Evolutionary conservation across 2,113 vertebrate genomes (phyloP).

Genomic region (Sinocyclocheilus grahami): DNA sequence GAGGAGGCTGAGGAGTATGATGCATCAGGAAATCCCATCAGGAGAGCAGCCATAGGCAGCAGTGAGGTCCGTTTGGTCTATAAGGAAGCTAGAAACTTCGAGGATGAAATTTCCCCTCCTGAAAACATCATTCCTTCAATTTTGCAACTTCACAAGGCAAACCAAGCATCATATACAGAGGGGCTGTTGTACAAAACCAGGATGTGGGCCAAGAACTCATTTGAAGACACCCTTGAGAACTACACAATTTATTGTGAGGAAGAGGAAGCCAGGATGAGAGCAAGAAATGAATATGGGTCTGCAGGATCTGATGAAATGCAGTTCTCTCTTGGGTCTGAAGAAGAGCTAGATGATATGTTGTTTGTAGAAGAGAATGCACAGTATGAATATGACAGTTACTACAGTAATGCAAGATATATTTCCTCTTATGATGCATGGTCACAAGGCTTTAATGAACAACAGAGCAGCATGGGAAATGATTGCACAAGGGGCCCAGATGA

Average conservation of each 20-base stretch:
- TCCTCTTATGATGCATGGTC: constrained; percentile 55
- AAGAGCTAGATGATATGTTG: constrained; percentile 79
- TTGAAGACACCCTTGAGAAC: constrained; percentile 68
- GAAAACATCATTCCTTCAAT: constrained; percentile 75
- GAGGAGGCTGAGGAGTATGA: constrained; percentile 75
- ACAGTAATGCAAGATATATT: constrained; percentile 55
- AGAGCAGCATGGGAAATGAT: constrained; percentile 45
- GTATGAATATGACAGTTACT: constrained; percentile 69
- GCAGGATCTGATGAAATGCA: constrained; percentile 85
- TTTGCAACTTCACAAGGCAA: constrained; percentile 54
- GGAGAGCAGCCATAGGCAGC: constrained; percentile 66
- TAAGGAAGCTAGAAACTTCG: constrained; percentile 71
- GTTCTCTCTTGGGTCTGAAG: constrained; percentile 82
- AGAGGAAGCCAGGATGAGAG: constrained; percentile 59
- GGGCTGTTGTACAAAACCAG: constrained; percentile 84
- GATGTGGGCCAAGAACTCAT: constrained; percentile 72
- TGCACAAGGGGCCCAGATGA: constrained; percentile 63
- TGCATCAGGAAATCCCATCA: constrained; percentile 71
- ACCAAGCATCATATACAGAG: constrained; percentile 64
- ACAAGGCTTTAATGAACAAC: constrained; percentile 53
- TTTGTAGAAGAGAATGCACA: constrained; percentile 64
- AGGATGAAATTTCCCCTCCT: constrained; percentile 71
- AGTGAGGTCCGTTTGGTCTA: constrained; percentile 70
- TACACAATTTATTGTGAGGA: constrained; percentile 72
- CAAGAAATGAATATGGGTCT: constrained; percentile 78